phyloP scores from a whole-genome alignment of 2,888 invertebrate genomes.

The Eurois occulta region DNA sequence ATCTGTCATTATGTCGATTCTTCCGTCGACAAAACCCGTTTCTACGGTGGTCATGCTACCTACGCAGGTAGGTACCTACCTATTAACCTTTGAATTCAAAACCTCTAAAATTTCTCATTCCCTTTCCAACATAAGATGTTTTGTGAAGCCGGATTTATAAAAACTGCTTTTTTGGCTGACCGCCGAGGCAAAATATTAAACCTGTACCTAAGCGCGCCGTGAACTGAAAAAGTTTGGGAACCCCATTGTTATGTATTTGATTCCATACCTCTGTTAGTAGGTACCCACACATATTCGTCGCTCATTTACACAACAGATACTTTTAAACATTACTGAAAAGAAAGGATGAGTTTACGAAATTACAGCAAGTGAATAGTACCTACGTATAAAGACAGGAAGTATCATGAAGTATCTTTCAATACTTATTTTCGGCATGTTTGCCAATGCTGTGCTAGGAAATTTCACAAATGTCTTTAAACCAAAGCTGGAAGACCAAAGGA shows the following conservation, averaged over 20 bases:
- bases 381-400: background rate
- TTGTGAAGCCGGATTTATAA: background rate
- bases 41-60: too few relatives aligned
- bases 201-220: background rate
- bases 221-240: background rate
- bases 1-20: too few relatives aligned
- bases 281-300: background rate
- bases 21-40: too few relatives aligned
- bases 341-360: background rate
- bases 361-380: background rate
- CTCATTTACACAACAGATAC: background rate
- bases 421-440: conserved; percentile 32
- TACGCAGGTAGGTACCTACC: too few relatives aligned
- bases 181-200: background rate
- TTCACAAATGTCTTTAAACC: background rate
- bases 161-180: background rate
- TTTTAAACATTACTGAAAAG: background rate
- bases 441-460: conserved; percentile 22
- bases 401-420: conserved; percentile 43
- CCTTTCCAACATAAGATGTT: too few relatives aligned
- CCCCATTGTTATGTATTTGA: conserved; percentile 18
- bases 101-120: too few relatives aligned
- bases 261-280: conserved; percentile 9
- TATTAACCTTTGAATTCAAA: too few relatives aligned
- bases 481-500: conserved; percentile 43